A percentile compares a stretch with the other conserved stretches of the same genome.
Conservation (phyloP, 2,888 invertebrate genomes). For the Schrankia costaestrigalis region DNA sequence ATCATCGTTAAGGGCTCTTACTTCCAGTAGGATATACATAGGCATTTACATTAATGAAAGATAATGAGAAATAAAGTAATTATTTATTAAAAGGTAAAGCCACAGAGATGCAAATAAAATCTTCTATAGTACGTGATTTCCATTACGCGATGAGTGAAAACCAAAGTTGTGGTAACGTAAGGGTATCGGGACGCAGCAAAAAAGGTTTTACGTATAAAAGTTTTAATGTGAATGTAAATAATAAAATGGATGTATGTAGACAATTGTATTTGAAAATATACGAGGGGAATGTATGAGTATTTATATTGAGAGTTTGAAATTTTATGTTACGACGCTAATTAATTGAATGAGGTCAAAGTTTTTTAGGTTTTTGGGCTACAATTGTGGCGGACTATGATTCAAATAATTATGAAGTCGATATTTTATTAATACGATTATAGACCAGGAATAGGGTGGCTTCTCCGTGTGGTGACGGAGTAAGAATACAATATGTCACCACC, state of each 20-base stretch:
- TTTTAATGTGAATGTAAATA: background rate
- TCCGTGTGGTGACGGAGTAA: background rate
- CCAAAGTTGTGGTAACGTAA: constrained; percentile 6
- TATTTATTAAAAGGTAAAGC: too few species aligned
- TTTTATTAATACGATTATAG: too few species aligned
- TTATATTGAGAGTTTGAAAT: too few species aligned
- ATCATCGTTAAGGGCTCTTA: too few species aligned
- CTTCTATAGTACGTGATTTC: constrained; percentile 3
- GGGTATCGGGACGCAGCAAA: background rate
- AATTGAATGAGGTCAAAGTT: too few species aligned
- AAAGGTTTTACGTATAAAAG: constrained; percentile 5
- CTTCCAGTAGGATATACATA: too few species aligned
- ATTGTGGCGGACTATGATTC: too few species aligned
- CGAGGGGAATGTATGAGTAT: too few species aligned
- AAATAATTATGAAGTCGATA: too few species aligned
- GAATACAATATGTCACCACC: background rate
- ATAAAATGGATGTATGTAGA: background rate
- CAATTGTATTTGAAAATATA: background rate
- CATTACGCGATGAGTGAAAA: constrained; percentile 6
- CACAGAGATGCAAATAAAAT: constrained; percentile 7
- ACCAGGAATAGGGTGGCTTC: too few species aligned
- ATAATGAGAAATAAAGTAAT: background rate
- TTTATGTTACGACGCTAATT: too few species aligned
- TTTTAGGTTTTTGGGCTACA: too few species aligned
- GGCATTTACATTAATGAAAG: background rate